Percentiles rank a stretch among this genome's conserved stretches.
Conservation (phyloP, 1,140 invertebrate species). For the Antheraea mylitta region DNA sequence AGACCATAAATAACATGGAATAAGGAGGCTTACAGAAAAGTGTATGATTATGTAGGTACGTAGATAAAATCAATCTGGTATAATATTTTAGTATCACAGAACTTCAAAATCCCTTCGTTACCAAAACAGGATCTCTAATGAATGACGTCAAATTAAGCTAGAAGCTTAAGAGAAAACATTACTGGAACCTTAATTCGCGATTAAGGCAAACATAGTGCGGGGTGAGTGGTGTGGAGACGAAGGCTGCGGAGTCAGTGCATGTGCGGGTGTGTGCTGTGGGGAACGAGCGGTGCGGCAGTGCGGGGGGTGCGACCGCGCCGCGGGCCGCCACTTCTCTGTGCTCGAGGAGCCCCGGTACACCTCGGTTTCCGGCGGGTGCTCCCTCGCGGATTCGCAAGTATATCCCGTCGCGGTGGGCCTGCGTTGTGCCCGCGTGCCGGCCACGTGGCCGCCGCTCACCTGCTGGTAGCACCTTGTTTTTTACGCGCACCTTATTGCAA, state of each 20-base stretch:
- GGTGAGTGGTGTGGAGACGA: constrained; percentile 77
- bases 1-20: no score
- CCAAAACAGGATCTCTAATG: constrained; percentile 43
- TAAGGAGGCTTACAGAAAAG: no score
- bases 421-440: constrained; percentile 50
- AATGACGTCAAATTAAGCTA: constrained; percentile 69
- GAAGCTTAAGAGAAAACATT: constrained; percentile 73
- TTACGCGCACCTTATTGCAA: constrained; percentile 57
- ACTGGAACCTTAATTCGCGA: constrained; percentile 75
- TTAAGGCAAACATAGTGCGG: constrained; percentile 78
- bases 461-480: constrained; percentile 50
- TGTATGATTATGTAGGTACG: no score
- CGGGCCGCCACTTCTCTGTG: constrained; percentile 72
- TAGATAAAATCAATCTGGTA: constrained; percentile 4
- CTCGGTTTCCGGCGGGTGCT: constrained; percentile 73
- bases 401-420: constrained; percentile 50
- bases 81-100: neutral
- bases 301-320: constrained; percentile 47
- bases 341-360: constrained; percentile 73
- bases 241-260: constrained; percentile 64
- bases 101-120: constrained; percentile 4
- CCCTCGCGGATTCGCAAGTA: constrained; percentile 66
- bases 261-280: constrained; percentile 44
- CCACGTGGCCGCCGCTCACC: constrained; percentile 61
- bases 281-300: constrained; percentile 40